These are phyloP conservation scores for Zelleria hepariella DNA, from an alignment of 2,888 invertebrate species.

Conservation along the genomic window DNA sequence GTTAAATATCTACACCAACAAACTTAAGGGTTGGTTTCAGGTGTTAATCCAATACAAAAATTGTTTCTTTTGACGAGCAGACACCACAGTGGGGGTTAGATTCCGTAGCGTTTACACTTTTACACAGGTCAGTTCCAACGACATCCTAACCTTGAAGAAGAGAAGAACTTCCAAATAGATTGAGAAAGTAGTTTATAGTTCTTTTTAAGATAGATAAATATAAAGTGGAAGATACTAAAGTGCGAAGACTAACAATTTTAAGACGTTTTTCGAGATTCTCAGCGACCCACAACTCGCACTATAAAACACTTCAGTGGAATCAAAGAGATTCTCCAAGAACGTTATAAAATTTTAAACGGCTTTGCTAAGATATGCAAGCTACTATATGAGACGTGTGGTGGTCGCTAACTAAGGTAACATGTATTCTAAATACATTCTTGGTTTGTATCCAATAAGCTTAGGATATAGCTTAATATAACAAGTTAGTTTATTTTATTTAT, in stretches of 20 bases:
- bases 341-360: too few relatives aligned
- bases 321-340: too few relatives aligned
- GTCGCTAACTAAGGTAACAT: neutral
- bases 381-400: neutral
- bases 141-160: neutral
- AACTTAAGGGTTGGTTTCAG: too few relatives aligned
- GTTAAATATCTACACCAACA: too few relatives aligned
- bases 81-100: too few relatives aligned
- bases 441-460: neutral
- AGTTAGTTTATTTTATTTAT: too few relatives aligned
- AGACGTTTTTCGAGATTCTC: too few relatives aligned
- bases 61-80: too few relatives aligned
- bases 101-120: neutral
- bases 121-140: neutral
- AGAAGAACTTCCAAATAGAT: neutral
- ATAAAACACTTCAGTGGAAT: too few relatives aligned
- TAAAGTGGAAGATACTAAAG: neutral
- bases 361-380: neutral
- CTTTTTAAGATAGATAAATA: neutral
- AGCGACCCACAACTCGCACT: too few relatives aligned
- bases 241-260: neutral
- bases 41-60: too few relatives aligned
- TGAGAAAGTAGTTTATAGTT: neutral
- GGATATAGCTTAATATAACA: neutral
- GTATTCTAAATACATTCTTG: neutral